Conservation (phyloP, 2,113 vertebrate genomes). For the Scopus umbretta region DNA sequence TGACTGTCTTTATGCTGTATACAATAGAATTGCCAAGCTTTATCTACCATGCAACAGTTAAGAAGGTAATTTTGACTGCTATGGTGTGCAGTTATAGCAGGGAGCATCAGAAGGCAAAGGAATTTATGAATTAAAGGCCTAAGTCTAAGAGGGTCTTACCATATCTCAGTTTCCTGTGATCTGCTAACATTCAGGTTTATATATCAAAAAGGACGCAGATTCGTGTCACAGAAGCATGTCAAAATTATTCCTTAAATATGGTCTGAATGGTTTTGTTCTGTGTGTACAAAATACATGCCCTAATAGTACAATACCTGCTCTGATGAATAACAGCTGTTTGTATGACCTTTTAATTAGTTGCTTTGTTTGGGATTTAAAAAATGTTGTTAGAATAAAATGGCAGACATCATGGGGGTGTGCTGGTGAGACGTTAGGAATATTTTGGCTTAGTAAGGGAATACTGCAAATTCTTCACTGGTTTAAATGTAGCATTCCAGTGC, state of each 20-base stretch:
- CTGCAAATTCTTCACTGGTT: background rate
- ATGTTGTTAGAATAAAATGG: background rate
- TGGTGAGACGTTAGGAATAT: background rate
- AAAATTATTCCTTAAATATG: background rate
- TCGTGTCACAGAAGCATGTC: background rate
- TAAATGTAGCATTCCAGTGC: background rate
- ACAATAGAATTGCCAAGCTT: conserved; percentile 17
- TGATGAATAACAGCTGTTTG: background rate
- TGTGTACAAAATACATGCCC: background rate
- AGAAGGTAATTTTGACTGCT: conserved; percentile 28
- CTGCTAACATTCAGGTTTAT: background rate
- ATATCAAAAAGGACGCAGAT: background rate
- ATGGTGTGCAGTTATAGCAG: background rate
- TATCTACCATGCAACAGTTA: conserved; percentile 3
- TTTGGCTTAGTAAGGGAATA: background rate
- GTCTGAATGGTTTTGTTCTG: background rate
- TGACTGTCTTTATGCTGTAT: conserved; percentile 4
- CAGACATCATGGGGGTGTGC: background rate
- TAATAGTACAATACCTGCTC: background rate
- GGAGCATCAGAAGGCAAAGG: conserved; percentile 12
- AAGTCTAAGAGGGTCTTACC: background rate
- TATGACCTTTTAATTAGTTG: background rate
- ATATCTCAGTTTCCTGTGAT: background rate
- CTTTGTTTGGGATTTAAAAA: background rate
- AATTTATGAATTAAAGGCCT: background rate